phyloP scores from a whole-genome alignment of 2,888 invertebrate species.

The Caenorhabditis sp. region DNA sequence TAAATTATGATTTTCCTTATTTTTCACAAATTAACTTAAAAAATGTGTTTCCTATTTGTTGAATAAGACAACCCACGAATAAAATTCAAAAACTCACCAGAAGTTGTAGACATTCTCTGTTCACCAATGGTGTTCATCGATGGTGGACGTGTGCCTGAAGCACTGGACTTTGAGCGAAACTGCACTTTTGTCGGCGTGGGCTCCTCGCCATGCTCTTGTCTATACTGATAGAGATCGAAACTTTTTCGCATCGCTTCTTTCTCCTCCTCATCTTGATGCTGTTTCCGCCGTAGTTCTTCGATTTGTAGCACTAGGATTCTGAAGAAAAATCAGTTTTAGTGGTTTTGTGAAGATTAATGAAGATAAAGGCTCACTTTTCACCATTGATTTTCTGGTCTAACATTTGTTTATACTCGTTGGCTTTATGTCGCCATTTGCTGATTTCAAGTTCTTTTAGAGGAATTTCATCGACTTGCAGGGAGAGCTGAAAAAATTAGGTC shows the following conservation, averaged over 20 bases:
- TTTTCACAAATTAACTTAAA: too few relatives aligned
- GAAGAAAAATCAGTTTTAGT: conserved; percentile 24
- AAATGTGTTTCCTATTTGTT: too few relatives aligned
- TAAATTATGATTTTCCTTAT: too few relatives aligned
- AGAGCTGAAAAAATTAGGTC: conserved; percentile 37
- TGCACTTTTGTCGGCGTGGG: conserved; percentile 39
- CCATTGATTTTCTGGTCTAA: conserved; percentile 79
- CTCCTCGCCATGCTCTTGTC: conserved; percentile 47
- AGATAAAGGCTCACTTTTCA: conserved; percentile 75
- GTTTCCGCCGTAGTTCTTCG: conserved; percentile 50
- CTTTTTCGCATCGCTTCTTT: conserved; percentile 48
- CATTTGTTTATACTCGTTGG: conserved; percentile 85
- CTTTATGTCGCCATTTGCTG: conserved; percentile 82
- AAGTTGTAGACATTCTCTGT: conserved; percentile 26
- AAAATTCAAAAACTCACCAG: conserved; percentile 10
- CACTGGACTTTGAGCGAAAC: conserved; percentile 30
- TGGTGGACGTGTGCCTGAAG: conserved; percentile 35
- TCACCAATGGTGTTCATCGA: conserved; percentile 16
- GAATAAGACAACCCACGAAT: too few relatives aligned
- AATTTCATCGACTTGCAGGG: conserved; percentile 59
- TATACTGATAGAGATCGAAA: conserved; percentile 50
- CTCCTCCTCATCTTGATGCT: conserved; percentile 46
- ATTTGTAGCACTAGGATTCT: conserved; percentile 57
- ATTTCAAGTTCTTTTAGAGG: conserved; percentile 72
- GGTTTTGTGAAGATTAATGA: too few relatives aligned